A percentile compares a stretch with the other conserved stretches of the same genome.
These are phyloP conservation scores for Malurus splendens DNA, from an alignment of 2,797 vertebrate genomes.

Conservation along the genomic window DNA sequence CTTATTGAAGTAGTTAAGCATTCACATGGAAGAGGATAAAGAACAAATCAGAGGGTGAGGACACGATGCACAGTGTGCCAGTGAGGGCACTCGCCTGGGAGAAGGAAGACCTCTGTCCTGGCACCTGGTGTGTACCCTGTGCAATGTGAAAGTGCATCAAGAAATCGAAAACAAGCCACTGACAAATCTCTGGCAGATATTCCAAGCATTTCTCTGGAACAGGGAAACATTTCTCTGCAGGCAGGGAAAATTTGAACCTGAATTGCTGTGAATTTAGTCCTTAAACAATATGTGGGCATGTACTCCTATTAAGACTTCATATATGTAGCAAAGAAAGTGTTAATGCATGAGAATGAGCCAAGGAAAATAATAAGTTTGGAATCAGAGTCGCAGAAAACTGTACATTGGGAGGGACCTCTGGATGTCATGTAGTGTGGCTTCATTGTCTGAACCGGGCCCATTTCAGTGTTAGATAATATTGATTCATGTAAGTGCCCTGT, in stretches of 20 bases:
- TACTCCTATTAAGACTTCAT: not conserved
- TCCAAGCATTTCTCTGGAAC: not conserved
- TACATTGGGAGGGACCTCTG: not conserved
- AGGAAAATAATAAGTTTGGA: not conserved
- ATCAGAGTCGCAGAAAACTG: not conserved
- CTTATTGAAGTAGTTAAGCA: not conserved
- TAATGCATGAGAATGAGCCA: not conserved
- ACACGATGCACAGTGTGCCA: rapidly evolving
- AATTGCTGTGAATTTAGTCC: not conserved
- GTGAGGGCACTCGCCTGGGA: not conserved
- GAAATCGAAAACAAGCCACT: not conserved
- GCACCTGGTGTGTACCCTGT: not conserved
- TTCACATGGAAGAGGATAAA: not conserved
- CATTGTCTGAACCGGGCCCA: not conserved
- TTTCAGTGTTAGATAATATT: not conserved
- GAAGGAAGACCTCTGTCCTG: not conserved
- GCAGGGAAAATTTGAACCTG: not conserved
- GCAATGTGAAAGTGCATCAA: not conserved
- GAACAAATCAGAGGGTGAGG: not conserved
- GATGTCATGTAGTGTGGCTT: not conserved
- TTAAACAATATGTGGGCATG: not conserved
- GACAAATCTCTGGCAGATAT: not conserved
- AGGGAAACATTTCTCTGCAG: not conserved
- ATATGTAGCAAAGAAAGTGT: not conserved
- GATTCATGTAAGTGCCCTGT: rapidly evolving